phyloP scores from a whole-genome alignment of 2,113 vertebrate genomes.

The Tupaia tana region DNA sequence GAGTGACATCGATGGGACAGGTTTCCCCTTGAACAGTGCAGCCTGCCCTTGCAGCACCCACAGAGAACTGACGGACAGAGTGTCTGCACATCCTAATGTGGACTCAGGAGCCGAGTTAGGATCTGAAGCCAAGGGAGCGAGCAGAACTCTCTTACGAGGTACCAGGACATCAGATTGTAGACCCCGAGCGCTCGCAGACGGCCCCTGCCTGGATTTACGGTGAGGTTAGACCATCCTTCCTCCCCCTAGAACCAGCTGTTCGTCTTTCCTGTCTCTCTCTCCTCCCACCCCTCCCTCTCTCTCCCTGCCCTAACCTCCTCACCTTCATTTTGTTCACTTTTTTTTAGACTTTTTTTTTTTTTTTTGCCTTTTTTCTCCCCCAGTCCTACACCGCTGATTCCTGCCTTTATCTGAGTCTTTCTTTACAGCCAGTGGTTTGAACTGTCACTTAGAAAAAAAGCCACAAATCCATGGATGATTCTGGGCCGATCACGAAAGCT shows the following conservation, averaged over 20 bases:
- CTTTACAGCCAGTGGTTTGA: background rate
- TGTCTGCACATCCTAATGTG: background rate
- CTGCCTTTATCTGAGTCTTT: background rate
- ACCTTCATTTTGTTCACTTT: background rate
- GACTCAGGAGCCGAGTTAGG: slow-evolving; percentile 29
- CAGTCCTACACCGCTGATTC: background rate
- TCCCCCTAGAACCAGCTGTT: too few relatives aligned
- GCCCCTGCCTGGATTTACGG: background rate
- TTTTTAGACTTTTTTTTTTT: background rate
- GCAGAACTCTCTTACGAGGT: background rate
- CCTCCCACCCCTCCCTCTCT: background rate
- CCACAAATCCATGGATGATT: slow-evolving; percentile 18
- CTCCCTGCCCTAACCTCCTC: background rate
- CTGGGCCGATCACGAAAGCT: background rate
- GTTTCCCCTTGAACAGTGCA: slow-evolving; percentile 61
- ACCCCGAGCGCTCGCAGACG: background rate
- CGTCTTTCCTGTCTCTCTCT: accelerated
- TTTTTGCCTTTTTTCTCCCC: background rate
- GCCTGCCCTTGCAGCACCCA: slow-evolving; percentile 67
- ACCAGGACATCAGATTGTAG: slow-evolving; percentile 26
- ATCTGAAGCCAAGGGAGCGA: slow-evolving; percentile 52
- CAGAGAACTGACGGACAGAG: slow-evolving; percentile 67
- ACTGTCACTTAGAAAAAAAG: background rate
- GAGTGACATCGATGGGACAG: slow-evolving; percentile 33
- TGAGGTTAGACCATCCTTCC: background rate